Evolutionary conservation across 2,797 vertebrate species (phyloP), one percentile per base, ranked within the genome.

Genomic region (Pseudotriccus pelzelni): DNA sequence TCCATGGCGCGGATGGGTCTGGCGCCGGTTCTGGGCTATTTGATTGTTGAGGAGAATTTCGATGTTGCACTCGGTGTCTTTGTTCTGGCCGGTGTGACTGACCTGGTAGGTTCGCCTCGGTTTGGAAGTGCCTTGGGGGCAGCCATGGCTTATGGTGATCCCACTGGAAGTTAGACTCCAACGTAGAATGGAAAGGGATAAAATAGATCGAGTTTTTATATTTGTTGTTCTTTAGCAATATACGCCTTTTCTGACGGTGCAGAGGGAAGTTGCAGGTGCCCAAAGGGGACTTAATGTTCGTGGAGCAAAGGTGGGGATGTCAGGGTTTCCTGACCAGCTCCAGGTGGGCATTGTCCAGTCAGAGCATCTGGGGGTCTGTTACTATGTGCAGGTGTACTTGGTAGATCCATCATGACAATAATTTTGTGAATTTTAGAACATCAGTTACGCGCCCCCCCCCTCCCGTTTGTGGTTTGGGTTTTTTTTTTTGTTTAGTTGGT

Each of bases 41-140:
- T 99, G 97, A 99, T 99, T 70, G 98, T 99, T 47, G 98, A 99
- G 91, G 98, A 99, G 97, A 98, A 99, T 93, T 99, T 99, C 96
- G 97, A 98, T 79, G 81, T 99, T 43, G 99, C 99, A 2, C 97
- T 99, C 9, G 99, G 98, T 74, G 98, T 99, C 72, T 99, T 99
- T 90, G 96, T 97, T 21, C 95, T 99, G 94, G 99, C 99, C 2
- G 99, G 99, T 27, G 96, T 99, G 3, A 99, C 99, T 1, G 99
- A 99, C 97, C 89, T 99, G 98, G 99, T 99, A 98, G 60, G 98
- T 98, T 68, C 36, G 14, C 20, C 3, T 21, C 5, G 0, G 4
- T 25, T n/a, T 44, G 77, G 66, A 6, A 67, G 21, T 5, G 7
- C 25, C 50, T 3, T 5, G 36, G 44, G 39, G 21, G 4, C 41